A percentile compares a stretch with the other conserved stretches of the same genome.
Conservation (phyloP, 2,888 invertebrate species). For the Eristalis tenax region DNA sequence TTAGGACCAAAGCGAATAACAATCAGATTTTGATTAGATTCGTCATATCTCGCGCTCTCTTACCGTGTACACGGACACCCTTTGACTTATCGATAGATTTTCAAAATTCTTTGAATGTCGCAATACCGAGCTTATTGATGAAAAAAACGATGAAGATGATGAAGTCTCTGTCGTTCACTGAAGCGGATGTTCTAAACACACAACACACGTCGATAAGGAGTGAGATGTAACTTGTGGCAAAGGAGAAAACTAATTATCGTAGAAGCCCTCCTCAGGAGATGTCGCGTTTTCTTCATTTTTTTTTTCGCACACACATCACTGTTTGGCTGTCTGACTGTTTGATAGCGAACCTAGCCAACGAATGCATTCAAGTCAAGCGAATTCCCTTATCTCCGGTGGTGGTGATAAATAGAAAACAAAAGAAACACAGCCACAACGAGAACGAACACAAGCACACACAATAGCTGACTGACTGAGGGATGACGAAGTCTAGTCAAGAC, state of each 20-base stretch:
- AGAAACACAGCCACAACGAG: not conserved
- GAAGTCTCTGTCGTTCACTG: not conserved
- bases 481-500: not conserved
- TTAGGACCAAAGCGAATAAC: constrained; percentile 3
- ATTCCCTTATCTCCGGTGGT: constrained; percentile 49
- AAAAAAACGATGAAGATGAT: not conserved
- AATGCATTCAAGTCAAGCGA: constrained; percentile 30
- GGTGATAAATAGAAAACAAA: constrained; percentile 37
- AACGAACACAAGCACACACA: not conserved
- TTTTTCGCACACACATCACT: constrained; percentile 2
- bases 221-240: not conserved
- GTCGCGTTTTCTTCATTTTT: not conserved
- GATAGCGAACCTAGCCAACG: constrained; percentile 25
- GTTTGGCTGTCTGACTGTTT: constrained; percentile 27
- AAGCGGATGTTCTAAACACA: not conserved
- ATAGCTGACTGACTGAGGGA: not conserved
- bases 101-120: not conserved
- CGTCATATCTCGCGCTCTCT: not conserved
- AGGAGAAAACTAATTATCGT: not conserved
- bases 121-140: not conserved
- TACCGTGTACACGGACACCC: not conserved
- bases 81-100: not conserved
- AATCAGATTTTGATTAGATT: not conserved
- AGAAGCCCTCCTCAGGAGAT: not conserved
- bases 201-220: constrained; percentile 10